Base-by-base conservation (phyloP, 92 coral and sea anemone genomes). In the Paramuricea clavata region DNA sequence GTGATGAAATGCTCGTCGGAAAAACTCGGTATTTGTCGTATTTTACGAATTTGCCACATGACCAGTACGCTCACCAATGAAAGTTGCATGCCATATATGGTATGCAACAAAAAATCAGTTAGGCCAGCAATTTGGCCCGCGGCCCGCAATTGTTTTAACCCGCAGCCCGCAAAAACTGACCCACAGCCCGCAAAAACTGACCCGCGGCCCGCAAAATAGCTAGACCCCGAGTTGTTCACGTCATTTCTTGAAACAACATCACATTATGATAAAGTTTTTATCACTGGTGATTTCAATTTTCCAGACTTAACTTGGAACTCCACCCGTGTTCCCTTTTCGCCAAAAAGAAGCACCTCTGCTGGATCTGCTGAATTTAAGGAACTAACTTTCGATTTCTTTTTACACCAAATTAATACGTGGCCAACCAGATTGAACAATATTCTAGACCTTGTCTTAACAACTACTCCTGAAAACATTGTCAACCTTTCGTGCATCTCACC, bases 231-330 rank as follows among this genome's bases (percentile, higher is more conserved):
- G n/a, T 6, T 83, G 43, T 83, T 89, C 60, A 60, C 85, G 47
- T 72, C 83, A 26, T 83, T 88, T 35, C 41, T 88, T 60, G 78
- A 88, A 74, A 75, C 85, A 61, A 74, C 88, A 16, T 30, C 77
- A 22, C 30, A 35, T 33, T 87, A 87, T 54, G 86, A 87, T n/a
- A 68, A n/a, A n/a, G 81, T 87, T 6, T 67, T 79, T 12, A 81
- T 87, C 36, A 65, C 87, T 26, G 85, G 90, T 23, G 90, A 86
- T 27, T 86, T 78, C 47, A 86, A 86, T 65, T 81, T 81, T n/a
- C 77, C 86, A 1, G 57, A 60, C 7, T 50, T 73, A 83, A 22
- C 57, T 13, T 69, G 86, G 74, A 84, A 36, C 57, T 85, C 81
- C 30, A 54, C 81, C 47, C 76, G 31, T 41, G 78, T 44, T 42